A percentile compares a stretch with the other conserved stretches of the same genome.
Conservation (phyloP, 2,888 invertebrate species). For the Callimorpha dominula region DNA sequence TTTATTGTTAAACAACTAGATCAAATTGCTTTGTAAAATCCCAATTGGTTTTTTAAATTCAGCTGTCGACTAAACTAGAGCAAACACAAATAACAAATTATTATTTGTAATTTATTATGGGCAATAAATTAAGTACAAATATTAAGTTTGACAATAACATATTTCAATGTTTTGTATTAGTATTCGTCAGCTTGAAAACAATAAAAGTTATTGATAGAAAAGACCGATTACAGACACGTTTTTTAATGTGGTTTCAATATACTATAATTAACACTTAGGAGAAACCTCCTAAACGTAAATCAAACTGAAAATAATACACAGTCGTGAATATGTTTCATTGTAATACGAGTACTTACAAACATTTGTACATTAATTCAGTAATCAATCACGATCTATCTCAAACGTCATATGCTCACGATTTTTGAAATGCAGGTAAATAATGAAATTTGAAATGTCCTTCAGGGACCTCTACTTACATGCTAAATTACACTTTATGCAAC, state of each 20-base stretch:
- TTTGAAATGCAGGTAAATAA: constrained; percentile 40
- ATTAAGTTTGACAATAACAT: constrained; percentile 38
- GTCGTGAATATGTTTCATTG: constrained; percentile 28
- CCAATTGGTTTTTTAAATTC: constrained; percentile 41
- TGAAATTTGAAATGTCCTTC: constrained; percentile 47
- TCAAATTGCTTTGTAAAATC: constrained; percentile 39
- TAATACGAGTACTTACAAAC: constrained; percentile 16
- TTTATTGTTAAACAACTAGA: constrained; percentile 44
- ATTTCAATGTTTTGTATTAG: constrained; percentile 17
- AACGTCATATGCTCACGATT: constrained; percentile 51
- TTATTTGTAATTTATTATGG: constrained; percentile 34
- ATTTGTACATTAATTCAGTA: constrained; percentile 38
- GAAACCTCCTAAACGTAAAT: constrained; percentile 33
- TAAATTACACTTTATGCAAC: constrained; percentile 34
- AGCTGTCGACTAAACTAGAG: constrained; percentile 44
- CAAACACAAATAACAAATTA: constrained; percentile 37
- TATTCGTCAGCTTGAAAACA: constrained; percentile 27
- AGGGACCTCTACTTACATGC: constrained; percentile 31
- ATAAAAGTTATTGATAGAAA: constrained; percentile 36
- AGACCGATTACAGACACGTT: neutral
- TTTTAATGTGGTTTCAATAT: constrained; percentile 2
- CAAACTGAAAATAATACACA: constrained; percentile 31
- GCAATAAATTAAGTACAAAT: constrained; percentile 22
- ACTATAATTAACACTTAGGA: constrained; percentile 13
- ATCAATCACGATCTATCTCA: constrained; percentile 49